These are phyloP conservation scores for Condylura cristata DNA, from an alignment of 2,113 vertebrate genomes.

Conservation along the genomic window DNA sequence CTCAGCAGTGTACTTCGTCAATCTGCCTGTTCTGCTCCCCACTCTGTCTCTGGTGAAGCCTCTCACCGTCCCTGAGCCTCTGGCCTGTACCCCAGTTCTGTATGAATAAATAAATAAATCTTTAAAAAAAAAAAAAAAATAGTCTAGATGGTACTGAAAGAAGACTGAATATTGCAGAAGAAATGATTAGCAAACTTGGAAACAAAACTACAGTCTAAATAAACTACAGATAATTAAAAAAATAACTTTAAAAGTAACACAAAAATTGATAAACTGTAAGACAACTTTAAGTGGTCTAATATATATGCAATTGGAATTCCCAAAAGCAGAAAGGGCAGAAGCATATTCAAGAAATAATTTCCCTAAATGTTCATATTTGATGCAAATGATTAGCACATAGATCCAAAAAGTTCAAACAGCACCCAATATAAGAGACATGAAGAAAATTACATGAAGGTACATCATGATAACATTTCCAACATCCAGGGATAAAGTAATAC, in stretches of 20 bases:
- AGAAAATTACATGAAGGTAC: not conserved
- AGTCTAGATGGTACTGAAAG: not conserved
- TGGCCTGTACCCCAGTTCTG: too few species aligned
- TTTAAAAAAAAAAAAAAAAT: not conserved
- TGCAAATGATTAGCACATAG: not conserved
- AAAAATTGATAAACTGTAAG: not conserved
- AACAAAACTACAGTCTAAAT: not conserved
- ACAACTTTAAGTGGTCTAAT: not conserved
- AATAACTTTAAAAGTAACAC: not conserved
- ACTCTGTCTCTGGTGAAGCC: too few species aligned
- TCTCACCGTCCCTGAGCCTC: too few species aligned
- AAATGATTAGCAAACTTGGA: not conserved
- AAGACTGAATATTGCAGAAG: not conserved
- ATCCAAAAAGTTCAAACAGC: not conserved
- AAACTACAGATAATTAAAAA: not conserved
- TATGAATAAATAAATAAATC: too few species aligned
- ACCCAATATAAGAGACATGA: not conserved
- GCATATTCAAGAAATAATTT: not conserved
- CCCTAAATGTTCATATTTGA: not conserved
- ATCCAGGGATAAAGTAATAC: not conserved
- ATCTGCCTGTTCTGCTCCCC: too few species aligned
- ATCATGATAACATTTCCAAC: not conserved
- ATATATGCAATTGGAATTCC: not conserved
- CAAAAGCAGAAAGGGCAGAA: not conserved
- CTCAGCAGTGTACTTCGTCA: too few species aligned